Evolutionary conservation across 2,888 invertebrate species (phyloP).

Genomic region (Leptarthrus brevirostris): DNA sequence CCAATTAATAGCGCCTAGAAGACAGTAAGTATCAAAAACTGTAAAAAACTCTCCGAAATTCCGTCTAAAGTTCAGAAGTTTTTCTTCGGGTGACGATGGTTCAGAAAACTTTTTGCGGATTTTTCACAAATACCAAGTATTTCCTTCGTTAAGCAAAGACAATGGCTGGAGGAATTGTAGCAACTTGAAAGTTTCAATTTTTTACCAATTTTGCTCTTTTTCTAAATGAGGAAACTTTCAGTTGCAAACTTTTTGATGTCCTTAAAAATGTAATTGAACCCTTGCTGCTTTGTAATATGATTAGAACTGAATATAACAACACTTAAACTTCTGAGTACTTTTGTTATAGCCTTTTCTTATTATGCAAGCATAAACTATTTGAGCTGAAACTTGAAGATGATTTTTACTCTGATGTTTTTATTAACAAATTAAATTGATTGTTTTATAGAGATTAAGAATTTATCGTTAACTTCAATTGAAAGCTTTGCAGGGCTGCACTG

Average conservation of each 20-base stretch:
- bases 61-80: conserved; percentile 28
- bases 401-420: too few relatives aligned
- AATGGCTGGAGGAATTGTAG: conserved; percentile 36
- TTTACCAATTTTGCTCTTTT: conserved; percentile 32
- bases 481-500: too few relatives aligned
- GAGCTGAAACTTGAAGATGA: too few relatives aligned
- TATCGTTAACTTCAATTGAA: too few relatives aligned
- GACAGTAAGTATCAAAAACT: conserved; percentile 34
- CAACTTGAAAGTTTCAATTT: conserved; percentile 43
- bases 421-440: too few relatives aligned
- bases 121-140: conserved; percentile 31
- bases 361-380: too few relatives aligned
- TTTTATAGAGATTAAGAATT: too few relatives aligned
- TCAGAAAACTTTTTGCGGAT: conserved; percentile 14
- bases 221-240: conserved; percentile 41
- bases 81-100: conserved; percentile 35
- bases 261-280: conserved; percentile 36
- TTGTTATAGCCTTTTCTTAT: conserved; percentile 18
- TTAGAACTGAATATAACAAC: conserved; percentile 27
- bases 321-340: conserved; percentile 29
- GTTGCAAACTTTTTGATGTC: conserved; percentile 10
- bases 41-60: conserved; percentile 23
- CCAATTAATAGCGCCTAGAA: conserved; percentile 41
- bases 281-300: conserved; percentile 14
- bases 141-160: conserved; percentile 44